Conservation (phyloP, 2,797 vertebrate genomes). For the Octomys mimax region DNA sequence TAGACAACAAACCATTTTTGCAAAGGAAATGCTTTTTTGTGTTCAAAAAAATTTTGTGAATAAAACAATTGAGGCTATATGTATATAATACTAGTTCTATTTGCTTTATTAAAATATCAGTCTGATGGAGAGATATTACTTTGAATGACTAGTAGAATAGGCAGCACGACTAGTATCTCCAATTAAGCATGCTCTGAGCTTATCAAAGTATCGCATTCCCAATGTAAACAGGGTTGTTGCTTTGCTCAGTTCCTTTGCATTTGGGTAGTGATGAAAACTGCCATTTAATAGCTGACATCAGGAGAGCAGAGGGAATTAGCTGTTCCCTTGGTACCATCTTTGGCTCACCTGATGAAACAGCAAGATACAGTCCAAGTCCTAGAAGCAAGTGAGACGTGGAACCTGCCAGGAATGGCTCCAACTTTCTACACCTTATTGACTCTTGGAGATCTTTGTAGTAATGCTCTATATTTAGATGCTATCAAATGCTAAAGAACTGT, state of each 20-base stretch:
- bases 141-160: neutral
- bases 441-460: conserved; percentile 39
- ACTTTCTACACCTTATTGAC: conserved; percentile 52
- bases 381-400: conserved; percentile 45
- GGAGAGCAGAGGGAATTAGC: conserved; percentile 72
- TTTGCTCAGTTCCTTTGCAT: conserved; percentile 39
- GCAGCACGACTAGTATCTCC: neutral
- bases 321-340: conserved; percentile 65
- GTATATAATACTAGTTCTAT: neutral
- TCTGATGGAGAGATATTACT: neutral
- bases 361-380: conserved; percentile 57
- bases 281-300: conserved; percentile 66
- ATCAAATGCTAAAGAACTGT: conserved; percentile 29
- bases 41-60: neutral
- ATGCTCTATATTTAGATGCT: conserved; percentile 63
- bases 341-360: conserved; percentile 66
- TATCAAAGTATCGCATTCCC: conserved; percentile 19
- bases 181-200: conserved; percentile 28
- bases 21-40: neutral
- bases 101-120: neutral
- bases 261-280: conserved; percentile 59
- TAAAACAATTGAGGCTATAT: conserved; percentile 2
- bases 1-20: neutral
- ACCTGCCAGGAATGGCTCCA: conserved; percentile 60
- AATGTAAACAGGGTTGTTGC: conserved; percentile 63